phyloP scores from a whole-genome alignment of 1,140 invertebrate species.

The Cydia amplana region DNA sequence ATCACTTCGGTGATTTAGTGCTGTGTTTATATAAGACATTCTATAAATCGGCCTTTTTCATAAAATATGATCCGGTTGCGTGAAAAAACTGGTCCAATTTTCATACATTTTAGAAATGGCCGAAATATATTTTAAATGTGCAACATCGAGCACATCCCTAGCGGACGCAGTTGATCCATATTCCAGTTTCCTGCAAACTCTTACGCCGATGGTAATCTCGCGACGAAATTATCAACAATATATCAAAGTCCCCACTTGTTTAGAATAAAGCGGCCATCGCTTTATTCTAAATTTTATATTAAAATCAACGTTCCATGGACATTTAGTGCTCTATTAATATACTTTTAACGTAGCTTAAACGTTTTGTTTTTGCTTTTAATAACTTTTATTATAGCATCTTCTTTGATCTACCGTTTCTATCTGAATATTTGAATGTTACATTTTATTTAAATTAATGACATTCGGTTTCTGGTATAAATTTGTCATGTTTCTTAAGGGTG shows the following conservation, averaged over 20 bases:
- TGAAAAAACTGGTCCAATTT: too few species aligned
- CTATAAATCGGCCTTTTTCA: too few species aligned
- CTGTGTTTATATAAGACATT: background rate
- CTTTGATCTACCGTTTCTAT: constrained; percentile 56
- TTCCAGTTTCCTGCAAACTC: constrained; percentile 39
- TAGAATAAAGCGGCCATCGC: constrained; percentile 32
- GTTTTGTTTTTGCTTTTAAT: constrained; percentile 63
- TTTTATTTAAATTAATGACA: constrained; percentile 47
- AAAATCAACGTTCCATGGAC: constrained; percentile 57
- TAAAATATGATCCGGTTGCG: too few species aligned
- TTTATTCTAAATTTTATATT: constrained; percentile 55
- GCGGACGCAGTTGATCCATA: constrained; percentile 36
- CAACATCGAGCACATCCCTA: constrained; percentile 40
- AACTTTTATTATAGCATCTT: constrained; percentile 56
- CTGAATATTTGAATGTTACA: constrained; percentile 36
- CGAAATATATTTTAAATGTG: background rate
- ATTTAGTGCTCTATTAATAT: constrained; percentile 69
- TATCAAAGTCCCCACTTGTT: constrained; percentile 53
- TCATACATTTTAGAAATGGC: too few species aligned
- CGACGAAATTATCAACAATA: constrained; percentile 60
- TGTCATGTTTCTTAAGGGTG: constrained; percentile 34
- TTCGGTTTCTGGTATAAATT: constrained; percentile 50
- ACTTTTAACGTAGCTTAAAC: constrained; percentile 66
- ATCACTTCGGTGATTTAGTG: background rate
- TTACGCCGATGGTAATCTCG: constrained; percentile 54